Evolutionary conservation across 2,888 invertebrate genomes (phyloP).

Genomic region (Meandrusa payeni): DNA sequence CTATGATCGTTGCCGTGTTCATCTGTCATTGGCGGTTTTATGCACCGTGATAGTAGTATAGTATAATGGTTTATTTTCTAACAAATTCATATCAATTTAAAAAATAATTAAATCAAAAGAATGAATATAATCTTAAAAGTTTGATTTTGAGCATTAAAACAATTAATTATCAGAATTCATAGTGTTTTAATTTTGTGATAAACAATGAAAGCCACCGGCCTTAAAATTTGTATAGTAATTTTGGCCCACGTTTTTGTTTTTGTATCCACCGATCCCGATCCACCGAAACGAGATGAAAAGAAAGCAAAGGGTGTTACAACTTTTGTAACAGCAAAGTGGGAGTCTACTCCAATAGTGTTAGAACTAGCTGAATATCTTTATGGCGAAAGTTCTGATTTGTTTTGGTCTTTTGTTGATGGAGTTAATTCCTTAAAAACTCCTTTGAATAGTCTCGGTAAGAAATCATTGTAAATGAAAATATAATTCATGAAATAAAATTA

Average conservation of each 20-base stretch:
- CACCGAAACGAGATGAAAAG: constrained; percentile 57
- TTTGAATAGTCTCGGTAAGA: constrained; percentile 82
- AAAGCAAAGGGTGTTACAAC: constrained; percentile 92
- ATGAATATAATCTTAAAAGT: constrained; percentile 32
- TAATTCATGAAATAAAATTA: no score
- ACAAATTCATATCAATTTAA: constrained; percentile 26
- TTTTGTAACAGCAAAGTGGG: constrained; percentile 96
- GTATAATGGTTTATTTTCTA: constrained; percentile 35
- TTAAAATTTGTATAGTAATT: constrained; percentile 48
- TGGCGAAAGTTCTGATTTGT: constrained; percentile 89
- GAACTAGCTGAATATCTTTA: constrained; percentile 94
- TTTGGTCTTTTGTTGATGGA: constrained; percentile 91
- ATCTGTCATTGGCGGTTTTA: constrained; percentile 65
- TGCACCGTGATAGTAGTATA: constrained; percentile 36
- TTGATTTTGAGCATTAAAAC: not conserved
- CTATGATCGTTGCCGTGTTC: constrained; percentile 47
- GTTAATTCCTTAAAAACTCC: constrained; percentile 82
- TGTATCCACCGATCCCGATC: constrained; percentile 47
- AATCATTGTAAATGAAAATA: no score
- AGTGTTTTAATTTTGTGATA: constrained; percentile 19
- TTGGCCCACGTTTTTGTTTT: constrained; percentile 45
- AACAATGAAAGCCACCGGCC: constrained; percentile 63
- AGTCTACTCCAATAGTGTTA: constrained; percentile 92
- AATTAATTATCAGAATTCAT: constrained; percentile 9
- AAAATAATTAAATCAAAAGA: constrained; percentile 30